These are phyloP conservation scores for Branchinecta lynchi DNA, from an alignment of 1,140 invertebrate genomes.

Conservation along the genomic window DNA sequence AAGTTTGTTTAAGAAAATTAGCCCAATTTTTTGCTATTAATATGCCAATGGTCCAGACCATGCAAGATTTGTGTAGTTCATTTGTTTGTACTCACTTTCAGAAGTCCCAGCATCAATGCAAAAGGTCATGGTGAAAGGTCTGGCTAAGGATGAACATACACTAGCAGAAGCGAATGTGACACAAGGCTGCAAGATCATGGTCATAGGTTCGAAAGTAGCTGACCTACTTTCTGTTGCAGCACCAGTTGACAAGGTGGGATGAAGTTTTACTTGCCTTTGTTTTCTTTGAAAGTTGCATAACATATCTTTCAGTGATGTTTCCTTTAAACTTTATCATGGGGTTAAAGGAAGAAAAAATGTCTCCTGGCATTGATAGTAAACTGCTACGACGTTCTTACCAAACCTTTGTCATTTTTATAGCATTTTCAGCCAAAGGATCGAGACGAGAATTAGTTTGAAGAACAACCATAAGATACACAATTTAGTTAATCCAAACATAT, in stretches of 20 bases:
- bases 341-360: too few relatives aligned
- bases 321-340: neutral
- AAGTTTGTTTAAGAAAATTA: too few relatives aligned
- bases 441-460: too few relatives aligned
- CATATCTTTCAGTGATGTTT: conserved; percentile 15
- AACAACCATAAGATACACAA: too few relatives aligned
- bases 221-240: conserved; percentile 68
- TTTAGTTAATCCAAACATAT: too few relatives aligned
- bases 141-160: conserved; percentile 70
- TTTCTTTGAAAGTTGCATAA: conserved; percentile 21
- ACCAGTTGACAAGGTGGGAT: conserved; percentile 39
- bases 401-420: neutral
- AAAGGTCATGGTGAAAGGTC: conserved; percentile 80
- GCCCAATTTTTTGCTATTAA: too few relatives aligned
- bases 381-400: neutral
- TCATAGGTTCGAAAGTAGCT: conserved; percentile 78
- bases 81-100: conserved; percentile 24
- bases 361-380: conserved; percentile 15
- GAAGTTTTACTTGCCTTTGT: too few relatives aligned
- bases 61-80: too few relatives aligned
- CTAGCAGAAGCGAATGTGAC: conserved; percentile 59
- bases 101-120: conserved; percentile 69
- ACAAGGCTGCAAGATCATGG: conserved; percentile 76
- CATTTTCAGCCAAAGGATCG: too few relatives aligned
- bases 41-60: too few relatives aligned